Evolutionary conservation across 2,797 vertebrate species (phyloP), one percentile per base, ranked within the genome.

Genomic region (Aldrovandia affinis): DNA sequence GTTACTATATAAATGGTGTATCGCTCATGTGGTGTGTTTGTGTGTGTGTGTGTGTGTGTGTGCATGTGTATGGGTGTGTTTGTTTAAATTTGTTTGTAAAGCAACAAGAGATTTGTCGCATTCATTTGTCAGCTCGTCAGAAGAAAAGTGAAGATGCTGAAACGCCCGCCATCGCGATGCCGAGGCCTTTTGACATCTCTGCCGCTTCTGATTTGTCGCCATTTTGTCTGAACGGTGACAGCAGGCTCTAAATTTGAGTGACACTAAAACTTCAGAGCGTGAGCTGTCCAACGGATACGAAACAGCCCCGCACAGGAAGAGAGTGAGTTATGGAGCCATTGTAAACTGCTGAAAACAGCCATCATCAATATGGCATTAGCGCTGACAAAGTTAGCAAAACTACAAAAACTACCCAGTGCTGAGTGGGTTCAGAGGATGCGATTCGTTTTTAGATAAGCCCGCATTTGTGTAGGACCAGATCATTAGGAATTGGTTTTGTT

Each of bases 341-440:
- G n/a, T 36, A 42, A 47, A 68, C 18, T 75, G 42, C 8, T 82
- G 50, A 59, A 59, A 80, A 68, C 30, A 36, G 33, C 36, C n/a
- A 54, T 44, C 33, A 80, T 33, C 30, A 68, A 33, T 36, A 50
- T 65, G 80, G 47, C 57, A 82, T 83, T 85, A 81, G 81, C 7
- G 33, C 50, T 78, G 44, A 81, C 75, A 80, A 81, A 68, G 18
- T 8, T 30, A 73, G 39, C 6, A 14, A 36, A 25, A 73, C 47
- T n/a, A 73, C 36, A 18, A 18, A 59, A 39, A 80, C 59, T 70
- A 83, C 36, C 78, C 75, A 39, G 70, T 47, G 39, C 52, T 44
- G 52, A 78, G n/a, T 28, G 39, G 8, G 39, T 22, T 28, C 57
- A 42, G 39, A 81, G 57, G 59, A 10, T 44, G 22, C 7, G 55